Conservation (phyloP, 2,113 vertebrate species). For the Oxyruncus cristatus region DNA sequence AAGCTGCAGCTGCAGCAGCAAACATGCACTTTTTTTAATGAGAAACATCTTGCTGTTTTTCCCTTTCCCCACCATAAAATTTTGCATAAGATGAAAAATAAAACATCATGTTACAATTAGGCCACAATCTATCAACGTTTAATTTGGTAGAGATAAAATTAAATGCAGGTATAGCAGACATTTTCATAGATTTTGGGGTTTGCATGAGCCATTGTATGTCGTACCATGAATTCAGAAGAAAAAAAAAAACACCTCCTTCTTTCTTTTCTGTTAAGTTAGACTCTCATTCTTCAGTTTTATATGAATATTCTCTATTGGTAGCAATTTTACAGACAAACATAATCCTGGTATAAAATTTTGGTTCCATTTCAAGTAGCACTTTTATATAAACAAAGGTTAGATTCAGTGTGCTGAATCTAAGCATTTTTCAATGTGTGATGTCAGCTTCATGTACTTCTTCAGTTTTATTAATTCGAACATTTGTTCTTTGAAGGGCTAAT, state of each 20-base stretch:
- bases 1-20: conserved; percentile 56
- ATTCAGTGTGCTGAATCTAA: neutral
- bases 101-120: neutral
- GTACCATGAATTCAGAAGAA: neutral
- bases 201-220: neutral
- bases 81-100: neutral
- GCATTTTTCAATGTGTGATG: neutral
- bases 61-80: neutral
- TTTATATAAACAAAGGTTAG: neutral
- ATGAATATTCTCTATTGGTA: neutral
- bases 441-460: neutral
- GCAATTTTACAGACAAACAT: neutral
- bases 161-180: neutral
- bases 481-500: neutral
- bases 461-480: neutral
- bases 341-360: neutral
- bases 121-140: neutral
- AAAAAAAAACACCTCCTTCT: neutral
- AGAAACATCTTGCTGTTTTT: conserved; percentile 54
- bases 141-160: neutral
- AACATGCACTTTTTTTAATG: conserved; percentile 9
- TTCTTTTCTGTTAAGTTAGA: neutral
- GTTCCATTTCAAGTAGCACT: neutral
- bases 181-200: neutral
- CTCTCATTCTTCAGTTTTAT: neutral